Evolutionary conservation across 2,888 invertebrate genomes (phyloP).

Genomic region (Leptinotarsa peninsularis): DNA sequence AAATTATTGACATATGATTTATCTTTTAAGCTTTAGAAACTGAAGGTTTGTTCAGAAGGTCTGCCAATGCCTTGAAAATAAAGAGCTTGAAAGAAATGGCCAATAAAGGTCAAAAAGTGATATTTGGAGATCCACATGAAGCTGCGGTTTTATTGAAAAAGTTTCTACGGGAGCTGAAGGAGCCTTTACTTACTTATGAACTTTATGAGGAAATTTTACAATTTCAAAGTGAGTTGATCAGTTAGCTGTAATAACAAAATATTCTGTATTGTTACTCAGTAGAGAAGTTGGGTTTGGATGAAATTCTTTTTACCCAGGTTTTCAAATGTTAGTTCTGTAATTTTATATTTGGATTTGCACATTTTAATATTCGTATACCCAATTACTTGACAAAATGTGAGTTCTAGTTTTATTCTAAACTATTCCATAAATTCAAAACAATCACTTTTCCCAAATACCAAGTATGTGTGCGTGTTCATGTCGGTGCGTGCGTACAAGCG

Average conservation of each 20-base stretch:
- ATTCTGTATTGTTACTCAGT: neutral
- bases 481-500: too few species aligned
- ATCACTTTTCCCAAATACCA: too few species aligned
- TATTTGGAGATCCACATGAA: conserved; percentile 88
- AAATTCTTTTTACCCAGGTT: too few species aligned
- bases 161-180: conserved; percentile 90
- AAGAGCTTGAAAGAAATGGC: conserved; percentile 87
- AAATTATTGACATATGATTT: neutral
- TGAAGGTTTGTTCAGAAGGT: conserved; percentile 96
- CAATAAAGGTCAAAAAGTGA: conserved; percentile 85
- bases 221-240: conserved; percentile 80
- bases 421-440: too few species aligned
- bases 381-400: too few species aligned
- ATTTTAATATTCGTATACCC: too few species aligned
- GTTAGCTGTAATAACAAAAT: neutral
- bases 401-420: too few species aligned
- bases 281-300: too few species aligned
- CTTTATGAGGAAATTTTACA: conserved; percentile 92
- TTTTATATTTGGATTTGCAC: too few species aligned
- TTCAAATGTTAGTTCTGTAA: too few species aligned
- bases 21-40: conserved; percentile 83
- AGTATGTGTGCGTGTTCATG: too few species aligned
- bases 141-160: conserved; percentile 96
- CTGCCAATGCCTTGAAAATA: conserved; percentile 86
- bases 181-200: conserved; percentile 93